Conservation (phyloP, 2,113 vertebrate species). For the Notechis scutatus region DNA sequence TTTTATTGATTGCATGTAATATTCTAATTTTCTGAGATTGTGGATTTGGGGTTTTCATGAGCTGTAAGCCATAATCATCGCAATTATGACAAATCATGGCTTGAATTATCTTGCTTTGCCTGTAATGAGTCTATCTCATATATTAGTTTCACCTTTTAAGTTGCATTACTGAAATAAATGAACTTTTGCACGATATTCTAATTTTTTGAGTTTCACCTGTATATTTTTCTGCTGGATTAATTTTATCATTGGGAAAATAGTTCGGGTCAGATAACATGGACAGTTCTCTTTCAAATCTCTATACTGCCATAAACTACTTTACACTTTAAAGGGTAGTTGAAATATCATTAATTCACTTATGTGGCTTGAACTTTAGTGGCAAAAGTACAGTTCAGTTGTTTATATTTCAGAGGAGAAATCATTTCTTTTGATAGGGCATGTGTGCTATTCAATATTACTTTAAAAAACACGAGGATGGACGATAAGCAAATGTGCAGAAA, state of each 20-base stretch:
- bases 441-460: not conserved
- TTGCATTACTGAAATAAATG: too few species aligned
- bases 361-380: not conserved
- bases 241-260: slow-evolving; percentile 26
- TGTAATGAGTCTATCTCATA: too few species aligned
- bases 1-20: too few species aligned
- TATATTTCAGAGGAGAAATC: not conserved
- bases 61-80: too few species aligned
- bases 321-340: not conserved
- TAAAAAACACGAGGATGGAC: not conserved
- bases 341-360: not conserved
- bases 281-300: slow-evolving; percentile 11
- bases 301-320: not conserved
- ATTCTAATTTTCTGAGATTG: too few species aligned
- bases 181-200: too few species aligned
- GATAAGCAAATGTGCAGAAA: not conserved
- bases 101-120: too few species aligned
- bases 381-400: not conserved
- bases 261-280: not conserved
- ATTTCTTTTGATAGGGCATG: slow-evolving; percentile 3
- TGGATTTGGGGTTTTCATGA: too few species aligned
- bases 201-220: too few species aligned
- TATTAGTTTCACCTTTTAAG: too few species aligned
- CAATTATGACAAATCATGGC: too few species aligned
- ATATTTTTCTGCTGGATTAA: slow-evolving; percentile 45